phyloP scores from a whole-genome alignment of 2,797 vertebrate genomes.

The Knipowitschia caucasica region DNA sequence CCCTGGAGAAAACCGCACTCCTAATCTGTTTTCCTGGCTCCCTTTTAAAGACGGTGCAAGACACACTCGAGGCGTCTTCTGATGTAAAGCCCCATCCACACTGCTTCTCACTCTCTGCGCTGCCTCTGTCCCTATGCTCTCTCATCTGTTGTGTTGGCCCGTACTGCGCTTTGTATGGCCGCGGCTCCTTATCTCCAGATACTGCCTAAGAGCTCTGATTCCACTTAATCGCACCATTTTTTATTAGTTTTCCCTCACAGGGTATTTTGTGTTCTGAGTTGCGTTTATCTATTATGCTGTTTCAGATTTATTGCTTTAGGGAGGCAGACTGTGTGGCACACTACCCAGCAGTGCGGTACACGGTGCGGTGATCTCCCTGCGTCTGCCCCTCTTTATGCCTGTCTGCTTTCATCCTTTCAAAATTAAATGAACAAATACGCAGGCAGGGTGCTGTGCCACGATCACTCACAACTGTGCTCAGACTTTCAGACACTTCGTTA shows the following conservation, averaged over 20 bases:
- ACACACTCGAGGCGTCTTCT: constrained; percentile 75
- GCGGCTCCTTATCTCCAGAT: constrained; percentile 71
- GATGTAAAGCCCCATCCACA: constrained; percentile 76
- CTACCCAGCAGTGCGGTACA: constrained; percentile 68
- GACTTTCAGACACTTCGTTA: constrained; percentile 57
- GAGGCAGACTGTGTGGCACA: constrained; percentile 74
- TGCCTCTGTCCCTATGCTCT: constrained; percentile 74
- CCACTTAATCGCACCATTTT: constrained; percentile 76
- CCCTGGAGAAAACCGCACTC: constrained; percentile 75
- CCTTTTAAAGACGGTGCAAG: constrained; percentile 77
- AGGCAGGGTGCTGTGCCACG: constrained; percentile 48
- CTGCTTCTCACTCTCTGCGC: constrained; percentile 66
- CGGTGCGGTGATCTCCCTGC: constrained; percentile 68
- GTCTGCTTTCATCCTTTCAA: constrained; percentile 75
- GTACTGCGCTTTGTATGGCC: constrained; percentile 68
- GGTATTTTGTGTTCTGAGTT: constrained; percentile 77
- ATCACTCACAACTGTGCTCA: constrained; percentile 46
- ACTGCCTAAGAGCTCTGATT: constrained; percentile 76
- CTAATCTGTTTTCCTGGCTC: constrained; percentile 82
- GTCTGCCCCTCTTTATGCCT: constrained; percentile 74
- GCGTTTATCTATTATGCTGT: constrained; percentile 79
- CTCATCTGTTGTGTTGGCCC: constrained; percentile 79
- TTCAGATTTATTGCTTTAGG: constrained; percentile 79
- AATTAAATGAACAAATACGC: constrained; percentile 75
- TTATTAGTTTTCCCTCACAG: constrained; percentile 75